These are phyloP conservation scores for Agonopterix arenella DNA, from an alignment of 2,888 invertebrate genomes.

Conservation along the genomic window DNA sequence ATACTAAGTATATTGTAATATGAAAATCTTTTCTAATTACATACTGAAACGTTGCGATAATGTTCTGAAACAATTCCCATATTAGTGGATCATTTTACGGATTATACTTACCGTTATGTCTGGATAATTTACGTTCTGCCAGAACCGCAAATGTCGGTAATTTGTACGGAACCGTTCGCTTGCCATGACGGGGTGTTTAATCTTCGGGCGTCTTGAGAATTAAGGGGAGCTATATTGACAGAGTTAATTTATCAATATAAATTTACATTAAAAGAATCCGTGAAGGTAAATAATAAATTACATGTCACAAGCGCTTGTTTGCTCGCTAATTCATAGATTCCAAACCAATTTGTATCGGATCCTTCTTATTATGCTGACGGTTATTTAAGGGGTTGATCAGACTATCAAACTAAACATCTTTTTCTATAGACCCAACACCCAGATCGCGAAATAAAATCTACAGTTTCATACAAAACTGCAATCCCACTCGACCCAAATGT, in stretches of 20 bases:
- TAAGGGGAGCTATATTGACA: background rate
- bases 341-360: too few relatives aligned
- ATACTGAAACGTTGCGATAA: too few relatives aligned
- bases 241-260: background rate
- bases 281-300: background rate
- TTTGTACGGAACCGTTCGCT: conserved; percentile 20
- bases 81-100: conserved; percentile 7
- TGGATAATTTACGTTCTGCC: conserved; percentile 16
- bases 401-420: too few relatives aligned
- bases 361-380: too few relatives aligned
- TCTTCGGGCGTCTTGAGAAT: conserved; percentile 12
- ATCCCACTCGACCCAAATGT: too few relatives aligned
- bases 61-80: conserved; percentile 2
- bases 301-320: background rate
- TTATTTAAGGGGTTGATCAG: too few relatives aligned
- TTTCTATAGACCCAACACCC: too few relatives aligned
- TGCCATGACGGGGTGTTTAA: conserved; percentile 23
- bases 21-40: too few relatives aligned
- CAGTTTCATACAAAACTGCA: too few relatives aligned
- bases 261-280: background rate
- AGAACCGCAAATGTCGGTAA: conserved; percentile 25
- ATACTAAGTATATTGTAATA: too few relatives aligned
- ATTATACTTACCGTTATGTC: conserved; percentile 6
- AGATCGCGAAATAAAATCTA: too few relatives aligned
- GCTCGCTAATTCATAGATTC: background rate